phyloP scores from a whole-genome alignment of 2,113 vertebrate species.

The Galemys pyrenaicus region DNA sequence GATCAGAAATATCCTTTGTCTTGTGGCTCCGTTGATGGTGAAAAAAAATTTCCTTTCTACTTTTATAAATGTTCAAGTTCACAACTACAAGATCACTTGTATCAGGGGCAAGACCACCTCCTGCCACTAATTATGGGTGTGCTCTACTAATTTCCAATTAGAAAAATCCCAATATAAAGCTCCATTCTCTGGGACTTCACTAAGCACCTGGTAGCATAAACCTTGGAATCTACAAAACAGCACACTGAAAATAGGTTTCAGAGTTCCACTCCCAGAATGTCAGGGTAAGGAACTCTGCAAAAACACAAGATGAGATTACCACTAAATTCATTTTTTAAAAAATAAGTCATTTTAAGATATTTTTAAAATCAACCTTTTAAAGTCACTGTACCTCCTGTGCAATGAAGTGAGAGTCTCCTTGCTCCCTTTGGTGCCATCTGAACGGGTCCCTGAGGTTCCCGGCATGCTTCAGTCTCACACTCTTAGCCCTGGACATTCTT shows the following conservation, averaged over 20 bases:
- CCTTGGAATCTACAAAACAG: too few species aligned
- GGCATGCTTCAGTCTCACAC: too few species aligned
- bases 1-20: background rate
- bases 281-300: background rate
- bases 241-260: background rate
- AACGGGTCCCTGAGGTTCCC: too few species aligned
- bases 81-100: background rate
- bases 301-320: background rate
- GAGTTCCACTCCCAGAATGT: background rate
- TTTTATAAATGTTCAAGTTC: background rate
- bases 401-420: too few species aligned
- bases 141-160: background rate
- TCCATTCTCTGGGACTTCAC: background rate
- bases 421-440: too few species aligned
- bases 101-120: background rate
- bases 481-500: too few species aligned
- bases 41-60: background rate
- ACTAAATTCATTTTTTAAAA: too few species aligned
- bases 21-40: fast-evolving
- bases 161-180: background rate
- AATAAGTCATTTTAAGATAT: background rate
- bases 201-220: background rate
- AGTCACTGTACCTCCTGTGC: background rate
- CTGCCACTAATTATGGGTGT: background rate
- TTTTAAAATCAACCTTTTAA: background rate